Conservation (phyloP, 2,888 invertebrate species). For the Chalcosyrphus nemorum region DNA sequence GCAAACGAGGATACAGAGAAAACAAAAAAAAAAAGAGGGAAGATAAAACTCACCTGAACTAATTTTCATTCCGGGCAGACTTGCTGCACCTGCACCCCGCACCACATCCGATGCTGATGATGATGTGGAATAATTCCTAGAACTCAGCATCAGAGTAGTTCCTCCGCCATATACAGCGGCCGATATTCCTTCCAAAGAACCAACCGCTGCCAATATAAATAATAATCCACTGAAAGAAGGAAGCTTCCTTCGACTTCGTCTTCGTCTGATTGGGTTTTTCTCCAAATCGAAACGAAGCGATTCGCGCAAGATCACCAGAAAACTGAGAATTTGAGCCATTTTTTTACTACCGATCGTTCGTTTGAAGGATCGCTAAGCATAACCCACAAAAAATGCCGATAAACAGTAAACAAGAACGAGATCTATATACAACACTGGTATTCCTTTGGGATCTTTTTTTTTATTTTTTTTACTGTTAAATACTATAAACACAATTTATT, state of each 20-base stretch:
- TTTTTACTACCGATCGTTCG: constrained; percentile 27
- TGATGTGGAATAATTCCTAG: constrained; percentile 58
- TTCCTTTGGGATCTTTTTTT: constrained; percentile 58
- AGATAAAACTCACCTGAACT: constrained; percentile 64
- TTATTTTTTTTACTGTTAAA: constrained; percentile 36
- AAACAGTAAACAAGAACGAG: constrained; percentile 1
- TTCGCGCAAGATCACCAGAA: constrained; percentile 43
- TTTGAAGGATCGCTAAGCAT: constrained; percentile 32
- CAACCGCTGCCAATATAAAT: constrained; percentile 48
- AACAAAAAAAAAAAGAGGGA: background rate
- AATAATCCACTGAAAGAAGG: constrained; percentile 59
- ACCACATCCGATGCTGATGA: constrained; percentile 47
- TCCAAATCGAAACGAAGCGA: constrained; percentile 33
- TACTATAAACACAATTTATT: constrained; percentile 19
- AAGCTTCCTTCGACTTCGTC: constrained; percentile 37
- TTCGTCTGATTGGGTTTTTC: constrained; percentile 7
- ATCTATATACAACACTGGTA: constrained; percentile 61
- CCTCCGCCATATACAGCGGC: constrained; percentile 61
- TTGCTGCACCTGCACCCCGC: constrained; percentile 64
- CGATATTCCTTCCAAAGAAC: constrained; percentile 51
- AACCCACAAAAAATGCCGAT: constrained; percentile 3
- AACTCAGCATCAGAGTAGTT: constrained; percentile 63
- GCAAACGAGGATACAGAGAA: background rate
- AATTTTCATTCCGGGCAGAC: constrained; percentile 57
- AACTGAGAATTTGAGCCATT: constrained; percentile 53